phyloP scores from a whole-genome alignment of 2,797 vertebrate species.

The Hypotaenidia okinawae region DNA sequence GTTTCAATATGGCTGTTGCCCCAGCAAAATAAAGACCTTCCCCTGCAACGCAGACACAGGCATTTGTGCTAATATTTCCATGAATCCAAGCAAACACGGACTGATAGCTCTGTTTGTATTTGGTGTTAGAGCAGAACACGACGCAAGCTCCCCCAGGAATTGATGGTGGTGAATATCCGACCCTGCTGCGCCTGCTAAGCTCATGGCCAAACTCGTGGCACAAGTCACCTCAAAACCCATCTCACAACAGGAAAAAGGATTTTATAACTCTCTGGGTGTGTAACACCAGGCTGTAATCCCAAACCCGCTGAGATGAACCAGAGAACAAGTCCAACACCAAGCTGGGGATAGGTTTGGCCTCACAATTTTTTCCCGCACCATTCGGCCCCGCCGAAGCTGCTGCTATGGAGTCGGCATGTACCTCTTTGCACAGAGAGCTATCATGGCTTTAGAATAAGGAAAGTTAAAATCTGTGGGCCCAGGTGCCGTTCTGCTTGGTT shows the following conservation, averaged over 20 bases:
- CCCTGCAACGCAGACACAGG: slow-evolving; percentile 46
- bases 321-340: neutral
- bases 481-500: neutral
- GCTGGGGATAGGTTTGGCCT: neutral
- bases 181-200: neutral
- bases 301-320: neutral
- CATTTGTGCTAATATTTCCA: slow-evolving; percentile 64
- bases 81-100: slow-evolving; percentile 61
- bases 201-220: neutral
- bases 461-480: neutral
- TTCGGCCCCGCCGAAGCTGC: neutral
- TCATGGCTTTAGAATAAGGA: neutral
- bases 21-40: slow-evolving; percentile 60
- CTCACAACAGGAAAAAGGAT: neutral
- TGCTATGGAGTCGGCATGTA: neutral
- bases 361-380: rapidly evolving
- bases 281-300: neutral
- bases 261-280: neutral
- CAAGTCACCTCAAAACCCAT: neutral
- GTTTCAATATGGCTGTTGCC: slow-evolving; percentile 54
- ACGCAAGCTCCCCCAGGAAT: neutral
- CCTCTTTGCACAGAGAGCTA: neutral
- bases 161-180: neutral
- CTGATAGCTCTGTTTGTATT: neutral
- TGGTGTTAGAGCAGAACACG: neutral